Conservation (phyloP, 2,888 invertebrate genomes). For the Alsophila aescularia region DNA sequence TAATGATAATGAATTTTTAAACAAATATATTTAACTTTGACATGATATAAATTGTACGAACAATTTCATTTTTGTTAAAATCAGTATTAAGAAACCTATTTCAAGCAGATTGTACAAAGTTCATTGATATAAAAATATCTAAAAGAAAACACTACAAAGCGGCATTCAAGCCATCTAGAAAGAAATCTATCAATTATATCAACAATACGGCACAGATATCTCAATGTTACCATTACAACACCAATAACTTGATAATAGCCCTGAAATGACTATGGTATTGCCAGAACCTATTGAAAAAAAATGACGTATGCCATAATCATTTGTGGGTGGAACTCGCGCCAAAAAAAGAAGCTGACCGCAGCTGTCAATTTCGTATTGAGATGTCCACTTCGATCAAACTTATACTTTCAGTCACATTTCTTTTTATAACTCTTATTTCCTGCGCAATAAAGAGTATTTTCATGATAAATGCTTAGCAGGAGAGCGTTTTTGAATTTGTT, state of each 20-base stretch:
- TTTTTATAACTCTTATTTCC: slow-evolving; percentile 7
- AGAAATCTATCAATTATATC: background rate
- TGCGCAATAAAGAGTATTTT: slow-evolving; percentile 37
- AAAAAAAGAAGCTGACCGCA: slow-evolving; percentile 66
- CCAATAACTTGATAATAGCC: slow-evolving; percentile 45
- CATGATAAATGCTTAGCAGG: background rate
- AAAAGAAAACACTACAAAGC: background rate
- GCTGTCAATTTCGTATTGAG: slow-evolving; percentile 76
- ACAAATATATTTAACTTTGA: too few relatives aligned
- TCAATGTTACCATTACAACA: slow-evolving; percentile 29
- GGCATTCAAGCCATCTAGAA: background rate
- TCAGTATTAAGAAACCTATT: too few relatives aligned
- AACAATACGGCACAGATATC: background rate
- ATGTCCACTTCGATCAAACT: slow-evolving; percentile 53
- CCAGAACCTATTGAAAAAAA: slow-evolving; percentile 47
- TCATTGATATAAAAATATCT: too few relatives aligned
- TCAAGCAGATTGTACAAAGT: too few relatives aligned
- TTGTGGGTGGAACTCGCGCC: slow-evolving; percentile 31
- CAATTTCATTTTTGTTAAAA: too few relatives aligned
- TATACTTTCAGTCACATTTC: slow-evolving; percentile 14
- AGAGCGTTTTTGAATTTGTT: slow-evolving; percentile 28
- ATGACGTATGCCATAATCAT: slow-evolving; percentile 47
- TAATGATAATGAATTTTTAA: too few relatives aligned
- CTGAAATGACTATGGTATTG: slow-evolving; percentile 60
- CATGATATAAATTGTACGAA: too few relatives aligned